Base-by-base conservation (phyloP, 2,888 invertebrate genomes). In the Microctonus brassicae region DNA sequence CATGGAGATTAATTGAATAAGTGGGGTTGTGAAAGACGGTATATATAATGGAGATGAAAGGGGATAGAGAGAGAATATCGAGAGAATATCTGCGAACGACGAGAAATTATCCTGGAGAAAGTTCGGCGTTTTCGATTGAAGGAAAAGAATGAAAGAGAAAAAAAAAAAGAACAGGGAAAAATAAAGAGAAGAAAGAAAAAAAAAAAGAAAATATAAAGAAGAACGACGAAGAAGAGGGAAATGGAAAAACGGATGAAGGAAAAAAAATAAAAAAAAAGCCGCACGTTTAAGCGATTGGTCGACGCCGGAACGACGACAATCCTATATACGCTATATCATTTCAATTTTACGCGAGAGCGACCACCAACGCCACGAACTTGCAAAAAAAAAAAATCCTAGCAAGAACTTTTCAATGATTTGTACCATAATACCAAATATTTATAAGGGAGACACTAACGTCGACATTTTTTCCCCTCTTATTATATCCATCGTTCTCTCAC, bases 341-440 rank as follows among this genome's bases (percentile, higher is more conserved):
- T 80, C 85, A 86, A 86, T 86, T 86, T 86, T 83, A 84, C 84
- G 83, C 82, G 75, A 79, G 80, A 82, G 72, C 79, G 76, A 78
- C 79, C 74, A 70, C 71, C 70, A 34, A 71, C 69, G 22, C 69
- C 47, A 63, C 78, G 77, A 84, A 84, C 82, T 83, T 79, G 76
- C 29, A 26, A 10, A 33, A 42, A 47, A 47, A 47, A 47, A 47
- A 47, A 47, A 9, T 9, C 1, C 4, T 9, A 36, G 1, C 1
- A 9, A 36, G 6, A 36, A 9, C 77, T 84, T 63, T 83, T 80
- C 78, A 82, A 86, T 86, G 85, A 85, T 86, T 85, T 85, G 84
- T 83, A 81, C 78, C 77, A 29, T 34, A 34, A 29, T 17, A 63
- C 11, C 3, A 10, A n/a, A 29, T 33, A 26, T 36, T 20, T 39